Base-by-base conservation (phyloP, 2,888 invertebrate species). In the Aelia acuminata region DNA sequence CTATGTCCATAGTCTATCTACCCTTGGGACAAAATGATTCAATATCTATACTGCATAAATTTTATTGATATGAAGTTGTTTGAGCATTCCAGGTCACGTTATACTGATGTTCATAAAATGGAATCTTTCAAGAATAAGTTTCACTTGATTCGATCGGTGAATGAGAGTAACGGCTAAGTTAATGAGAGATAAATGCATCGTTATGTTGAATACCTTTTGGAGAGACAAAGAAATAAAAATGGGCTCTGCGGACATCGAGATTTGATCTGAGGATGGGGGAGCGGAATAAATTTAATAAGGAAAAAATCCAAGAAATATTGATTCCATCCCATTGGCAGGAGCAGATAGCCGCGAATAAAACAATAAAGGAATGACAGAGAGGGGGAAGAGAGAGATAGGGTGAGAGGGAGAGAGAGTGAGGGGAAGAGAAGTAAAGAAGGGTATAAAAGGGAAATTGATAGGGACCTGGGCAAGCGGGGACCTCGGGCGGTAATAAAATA, bases 371-470 rank as follows among this genome's bases (percentile, higher is more conserved):
- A 57, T 43, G 49, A 75, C n/a, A 43, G 43, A 43, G 43, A 43
- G 43, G 10, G 43, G 10, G 43, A 43, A 10, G 43, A 43, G 43
- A 43, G 43, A 43, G 43, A 43, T 4, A 43, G 43, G 10, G 43
- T 7, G 43, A 43, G 43, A 43, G 43, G 10, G 43, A 43, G 43
- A 43, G 43, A 43, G 43, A 43, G 43, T 7, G 43, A 43, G 43
- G 10, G 43, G 10, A 10, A 43, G 20, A n/a, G 31, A 43, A 18
- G 57, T 50, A 31, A 57, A 47, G 50, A 47, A 86, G 53, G 35
- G 53, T 35, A 39, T 48, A 87, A 70, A 35, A 87, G 75, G 50
- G 53, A 50, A 85, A 85, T 39, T 85, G 49, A 53, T 85, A 53
- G 53, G 22, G 50, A 53, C 22, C 31, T 20, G 22, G 85, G 20